These are phyloP conservation scores for Scortum barcoo DNA, from an alignment of 2,113 vertebrate species.

Conservation along the genomic window DNA sequence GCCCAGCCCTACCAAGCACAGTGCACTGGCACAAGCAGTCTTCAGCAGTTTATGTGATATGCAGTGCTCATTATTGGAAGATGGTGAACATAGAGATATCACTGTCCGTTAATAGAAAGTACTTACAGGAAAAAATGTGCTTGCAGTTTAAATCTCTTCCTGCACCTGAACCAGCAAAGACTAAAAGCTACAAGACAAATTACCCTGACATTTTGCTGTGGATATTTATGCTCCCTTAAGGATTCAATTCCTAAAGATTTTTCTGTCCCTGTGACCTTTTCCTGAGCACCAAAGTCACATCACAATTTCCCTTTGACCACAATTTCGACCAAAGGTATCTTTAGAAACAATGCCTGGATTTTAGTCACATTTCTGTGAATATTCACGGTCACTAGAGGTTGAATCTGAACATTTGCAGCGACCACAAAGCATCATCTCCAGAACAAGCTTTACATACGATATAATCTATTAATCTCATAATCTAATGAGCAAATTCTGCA, in stretches of 20 bases:
- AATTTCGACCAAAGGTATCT: not conserved
- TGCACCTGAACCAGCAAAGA: not conserved
- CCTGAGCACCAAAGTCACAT: not conserved
- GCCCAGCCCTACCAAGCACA: not conserved
- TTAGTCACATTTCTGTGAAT: not conserved
- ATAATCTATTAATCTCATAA: not conserved
- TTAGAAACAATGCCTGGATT: not conserved
- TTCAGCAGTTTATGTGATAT: not conserved
- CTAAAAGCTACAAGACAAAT: not conserved
- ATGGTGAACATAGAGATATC: not conserved
- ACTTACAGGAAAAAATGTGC: not conserved
- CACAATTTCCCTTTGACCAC: not conserved
- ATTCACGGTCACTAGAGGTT: not conserved
- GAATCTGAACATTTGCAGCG: not conserved
- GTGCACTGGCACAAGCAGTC: not conserved
- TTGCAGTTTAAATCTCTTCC: not conserved
- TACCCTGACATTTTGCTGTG: not conserved
- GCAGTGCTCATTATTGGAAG: not conserved
- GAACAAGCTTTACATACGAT: not conserved
- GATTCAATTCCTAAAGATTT: not conserved
- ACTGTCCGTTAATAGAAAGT: not conserved
- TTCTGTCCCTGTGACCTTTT: not conserved
- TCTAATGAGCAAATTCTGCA: not conserved
- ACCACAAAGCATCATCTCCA: not conserved
- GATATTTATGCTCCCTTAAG: not conserved